Conservation (phyloP, 1,140 invertebrate species). For the Caenorhabditis latens region DNA sequence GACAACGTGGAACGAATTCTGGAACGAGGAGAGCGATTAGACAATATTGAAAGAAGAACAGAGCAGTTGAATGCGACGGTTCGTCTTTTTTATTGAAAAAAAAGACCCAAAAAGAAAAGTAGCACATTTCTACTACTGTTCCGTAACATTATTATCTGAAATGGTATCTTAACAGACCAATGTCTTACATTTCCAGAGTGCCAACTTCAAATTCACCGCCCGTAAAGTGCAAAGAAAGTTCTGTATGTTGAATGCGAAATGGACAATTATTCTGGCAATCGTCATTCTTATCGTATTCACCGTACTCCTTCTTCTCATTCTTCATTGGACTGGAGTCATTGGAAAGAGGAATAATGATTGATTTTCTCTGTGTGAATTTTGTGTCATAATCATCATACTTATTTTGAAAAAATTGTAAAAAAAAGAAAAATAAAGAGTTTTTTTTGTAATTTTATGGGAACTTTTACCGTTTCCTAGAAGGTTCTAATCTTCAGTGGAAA, state of each 20-base stretch:
- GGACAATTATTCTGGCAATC: constrained; percentile 43
- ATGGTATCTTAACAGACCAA: too few species aligned
- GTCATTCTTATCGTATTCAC: constrained; percentile 24
- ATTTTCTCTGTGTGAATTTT: not conserved
- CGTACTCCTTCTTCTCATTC: constrained; percentile 36
- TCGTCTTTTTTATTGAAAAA: not conserved
- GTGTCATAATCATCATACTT: too few species aligned
- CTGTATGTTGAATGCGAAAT: constrained; percentile 60
- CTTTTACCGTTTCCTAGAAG: too few species aligned
- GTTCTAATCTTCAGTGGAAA: too few species aligned
- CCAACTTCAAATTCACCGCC: constrained; percentile 49
- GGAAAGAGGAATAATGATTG: constrained; percentile 40
- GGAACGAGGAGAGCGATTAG: constrained; percentile 55
- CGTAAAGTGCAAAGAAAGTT: constrained; percentile 55
- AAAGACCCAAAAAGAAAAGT: too few species aligned
- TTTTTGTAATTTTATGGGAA: not conserved
- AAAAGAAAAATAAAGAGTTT: not conserved
- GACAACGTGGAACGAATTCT: constrained; percentile 51
- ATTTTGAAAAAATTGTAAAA: not conserved
- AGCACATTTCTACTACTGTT: too few species aligned
- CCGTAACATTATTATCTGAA: too few species aligned
- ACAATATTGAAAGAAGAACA: constrained; percentile 40
- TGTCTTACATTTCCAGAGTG: constrained; percentile 10
- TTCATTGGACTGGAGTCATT: constrained; percentile 51
- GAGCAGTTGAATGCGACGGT: constrained; percentile 50